These are phyloP conservation scores for Druon quercuslanigerum DNA, from an alignment of 1,140 invertebrate genomes.

Conservation along the genomic window DNA sequence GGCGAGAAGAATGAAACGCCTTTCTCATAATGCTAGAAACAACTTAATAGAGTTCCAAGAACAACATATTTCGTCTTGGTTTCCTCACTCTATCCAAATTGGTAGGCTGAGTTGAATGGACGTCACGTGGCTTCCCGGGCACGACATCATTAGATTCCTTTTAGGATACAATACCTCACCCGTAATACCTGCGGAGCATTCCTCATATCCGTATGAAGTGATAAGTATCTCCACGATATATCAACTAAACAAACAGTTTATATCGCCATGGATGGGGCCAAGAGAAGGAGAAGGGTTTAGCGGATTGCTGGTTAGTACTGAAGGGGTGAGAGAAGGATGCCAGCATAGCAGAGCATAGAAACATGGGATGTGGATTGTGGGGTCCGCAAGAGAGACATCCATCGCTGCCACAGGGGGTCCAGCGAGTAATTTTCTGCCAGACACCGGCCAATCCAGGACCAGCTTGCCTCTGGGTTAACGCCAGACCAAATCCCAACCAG, in stretches of 20 bases:
- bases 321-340: slow-evolving; percentile 31
- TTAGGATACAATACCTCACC: slow-evolving; percentile 31
- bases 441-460: slow-evolving; percentile 58
- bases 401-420: slow-evolving; percentile 69
- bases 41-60: slow-evolving; percentile 9
- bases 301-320: slow-evolving; percentile 29
- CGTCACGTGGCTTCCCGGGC: slow-evolving; percentile 14
- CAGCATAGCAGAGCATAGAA: slow-evolving; percentile 39
- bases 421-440: slow-evolving; percentile 68
- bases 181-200: slow-evolving; percentile 30
- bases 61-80: background rate
- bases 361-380: slow-evolving; percentile 50
- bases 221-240: slow-evolving; percentile 69
- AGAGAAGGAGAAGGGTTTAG: slow-evolving; percentile 30
- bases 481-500: slow-evolving; percentile 60
- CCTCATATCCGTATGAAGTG: slow-evolving; percentile 56
- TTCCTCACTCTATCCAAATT: background rate
- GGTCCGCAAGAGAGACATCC: slow-evolving; percentile 67
- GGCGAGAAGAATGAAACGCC: no score
- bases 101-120: slow-evolving; percentile 5
- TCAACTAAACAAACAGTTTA: slow-evolving; percentile 69
- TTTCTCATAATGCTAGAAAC: background rate
- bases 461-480: slow-evolving; percentile 55
- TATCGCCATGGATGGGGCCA: slow-evolving; percentile 31
- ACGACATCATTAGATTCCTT: slow-evolving; percentile 31